A percentile compares a stretch with the other conserved stretches of the same genome.
These are phyloP conservation scores for Amphimallon solstitiale DNA, from an alignment of 2,888 invertebrate species.

Conservation along the genomic window DNA sequence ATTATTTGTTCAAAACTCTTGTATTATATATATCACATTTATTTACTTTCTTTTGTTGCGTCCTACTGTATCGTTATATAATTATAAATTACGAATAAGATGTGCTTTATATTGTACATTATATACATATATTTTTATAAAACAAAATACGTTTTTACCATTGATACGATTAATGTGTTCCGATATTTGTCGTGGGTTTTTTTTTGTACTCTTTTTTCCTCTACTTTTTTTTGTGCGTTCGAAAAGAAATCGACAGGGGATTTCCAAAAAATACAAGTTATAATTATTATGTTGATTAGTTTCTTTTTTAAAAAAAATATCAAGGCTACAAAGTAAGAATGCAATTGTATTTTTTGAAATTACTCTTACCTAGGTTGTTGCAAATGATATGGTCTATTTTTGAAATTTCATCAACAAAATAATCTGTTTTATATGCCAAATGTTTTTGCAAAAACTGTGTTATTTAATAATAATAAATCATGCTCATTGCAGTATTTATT, in stretches of 20 bases:
- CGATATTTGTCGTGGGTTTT: neutral
- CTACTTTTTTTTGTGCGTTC: neutral
- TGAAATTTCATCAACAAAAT: too few relatives aligned
- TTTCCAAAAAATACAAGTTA: neutral
- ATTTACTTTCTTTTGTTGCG: slow-evolving; percentile 1
- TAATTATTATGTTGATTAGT: too few relatives aligned
- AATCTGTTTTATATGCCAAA: too few relatives aligned
- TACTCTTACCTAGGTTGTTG: too few relatives aligned
- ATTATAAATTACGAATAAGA: neutral
- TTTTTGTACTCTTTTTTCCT: neutral
- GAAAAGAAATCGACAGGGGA: neutral
- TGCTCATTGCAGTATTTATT: too few relatives aligned
- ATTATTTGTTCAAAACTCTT: slow-evolving; percentile 9
- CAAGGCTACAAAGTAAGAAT: too few relatives aligned
- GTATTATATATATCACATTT: slow-evolving; percentile 7
- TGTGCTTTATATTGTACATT: neutral
- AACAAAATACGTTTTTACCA: slow-evolving; percentile 24
- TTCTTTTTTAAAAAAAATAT: too few relatives aligned
- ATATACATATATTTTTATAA: slow-evolving; percentile 7
- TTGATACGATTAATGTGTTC: slow-evolving; percentile 23
- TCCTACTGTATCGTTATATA: slow-evolving; percentile 3
- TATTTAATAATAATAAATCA: too few relatives aligned
- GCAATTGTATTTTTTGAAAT: too few relatives aligned
- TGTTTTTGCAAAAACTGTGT: too few relatives aligned
- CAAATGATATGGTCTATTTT: too few relatives aligned